Evolutionary conservation across 2,797 vertebrate species (phyloP), one percentile per base, ranked within the genome.

Genomic region (Characodon lateralis): DNA sequence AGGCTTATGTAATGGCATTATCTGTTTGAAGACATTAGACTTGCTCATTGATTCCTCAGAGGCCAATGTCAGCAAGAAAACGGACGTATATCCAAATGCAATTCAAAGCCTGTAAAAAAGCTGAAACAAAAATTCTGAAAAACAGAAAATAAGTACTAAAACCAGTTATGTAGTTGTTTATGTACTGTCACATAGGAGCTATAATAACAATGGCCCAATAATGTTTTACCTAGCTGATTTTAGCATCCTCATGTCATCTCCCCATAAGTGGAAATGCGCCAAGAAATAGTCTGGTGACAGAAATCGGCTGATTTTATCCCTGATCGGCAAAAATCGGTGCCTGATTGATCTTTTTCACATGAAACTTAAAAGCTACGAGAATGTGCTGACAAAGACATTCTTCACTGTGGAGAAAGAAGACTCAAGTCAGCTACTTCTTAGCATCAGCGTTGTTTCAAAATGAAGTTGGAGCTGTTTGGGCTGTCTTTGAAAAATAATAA

Each of bases 1-100:
- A 78, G 83, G 71, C 77, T 73, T 79, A 83, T 85, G 83, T 90
- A 84, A 94, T 87, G 88, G 89, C 78, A 91, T 88, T 79, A 86
- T 91, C 87, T 87, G 88, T 89, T 76, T 77, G 83, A 84, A 81
- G 86, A 86, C 91, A 91, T 93, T 90, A 92, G 85, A 78, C 69
- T 59, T 31, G 6, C 75, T 78, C 88, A 85, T 84, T 79, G 78
- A 85, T 82, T 85, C 83, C 86, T 83, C 76, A 78, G 87, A 78
- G 79, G 86, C 89, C 81, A 76, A 72, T 83, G 78, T 85, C 83
- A 74, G 81, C 66, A 74, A 87, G 74, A 80, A 81, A 87, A 74
- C 75, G 76, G 82, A 53, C 63, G 79, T 71, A 20, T 73, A 87
- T 80, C 83, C 53, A 78, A 85, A 87, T 75, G 74, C 72, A 85